These are phyloP conservation scores for Axinella damicornis DNA, from an alignment of 37 sponge, comb jelly and placozoan species.

Conservation along the genomic window DNA sequence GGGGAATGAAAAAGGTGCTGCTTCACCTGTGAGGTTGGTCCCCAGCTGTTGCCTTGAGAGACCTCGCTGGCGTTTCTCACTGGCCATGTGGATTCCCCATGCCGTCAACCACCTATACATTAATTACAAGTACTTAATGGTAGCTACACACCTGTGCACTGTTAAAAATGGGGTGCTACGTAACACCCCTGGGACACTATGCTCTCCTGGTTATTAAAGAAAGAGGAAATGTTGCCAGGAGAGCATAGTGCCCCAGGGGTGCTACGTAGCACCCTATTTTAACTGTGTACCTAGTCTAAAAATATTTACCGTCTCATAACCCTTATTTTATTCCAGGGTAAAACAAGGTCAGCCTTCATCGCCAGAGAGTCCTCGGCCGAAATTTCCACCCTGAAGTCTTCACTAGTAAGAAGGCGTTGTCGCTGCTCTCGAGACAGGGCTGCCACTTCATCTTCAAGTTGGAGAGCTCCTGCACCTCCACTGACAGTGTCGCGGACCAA, in stretches of 20 bases:
- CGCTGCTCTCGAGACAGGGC: background rate
- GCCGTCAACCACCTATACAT: too few species aligned
- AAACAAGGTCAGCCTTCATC: constrained; percentile 9
- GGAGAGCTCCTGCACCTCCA: background rate
- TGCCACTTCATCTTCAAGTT: background rate
- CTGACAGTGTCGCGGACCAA: background rate
- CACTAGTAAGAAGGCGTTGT: background rate
- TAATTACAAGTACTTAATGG: too few species aligned
- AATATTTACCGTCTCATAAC: constrained; percentile 2
- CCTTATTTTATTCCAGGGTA: constrained; percentile 26
- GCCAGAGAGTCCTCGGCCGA: constrained; percentile 4
- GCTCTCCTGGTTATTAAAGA: too few species aligned
- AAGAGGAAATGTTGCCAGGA: too few species aligned
- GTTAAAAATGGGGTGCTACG: too few species aligned
- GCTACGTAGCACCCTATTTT: too few species aligned
- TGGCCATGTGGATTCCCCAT: background rate
- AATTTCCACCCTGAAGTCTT: background rate
- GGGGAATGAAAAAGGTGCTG: constrained; percentile 11
- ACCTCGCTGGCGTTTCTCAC: background rate
- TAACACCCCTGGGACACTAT: too few species aligned
- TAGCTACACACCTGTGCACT: too few species aligned
- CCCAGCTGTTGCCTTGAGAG: background rate
- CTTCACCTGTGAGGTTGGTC: background rate
- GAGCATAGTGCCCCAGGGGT: too few species aligned
- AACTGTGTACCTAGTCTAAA: too few species aligned